A percentile compares a stretch with the other conserved stretches of the same genome.
Evolutionary conservation across 1,140 invertebrate species (phyloP).

Genomic region (Subanguina moxae): DNA sequence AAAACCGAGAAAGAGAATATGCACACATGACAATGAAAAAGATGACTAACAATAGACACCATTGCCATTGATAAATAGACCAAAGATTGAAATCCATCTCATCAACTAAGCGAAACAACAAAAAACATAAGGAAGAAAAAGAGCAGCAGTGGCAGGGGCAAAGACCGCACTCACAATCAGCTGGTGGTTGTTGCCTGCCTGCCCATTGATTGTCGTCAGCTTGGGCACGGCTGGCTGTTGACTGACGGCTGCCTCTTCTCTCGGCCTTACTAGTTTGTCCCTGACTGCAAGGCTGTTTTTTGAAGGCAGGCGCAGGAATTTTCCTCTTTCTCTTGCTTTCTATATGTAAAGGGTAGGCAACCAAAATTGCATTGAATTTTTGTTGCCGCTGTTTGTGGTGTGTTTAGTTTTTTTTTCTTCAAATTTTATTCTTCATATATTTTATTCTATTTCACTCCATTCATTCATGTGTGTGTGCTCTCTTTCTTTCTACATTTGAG

Average conservation of each 20-base stretch:
- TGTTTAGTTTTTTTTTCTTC: background rate
- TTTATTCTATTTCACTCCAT: background rate
- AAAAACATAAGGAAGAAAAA: background rate
- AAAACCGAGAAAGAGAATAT: too few relatives aligned
- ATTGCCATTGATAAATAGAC: background rate
- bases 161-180: background rate
- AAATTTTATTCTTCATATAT: conserved; percentile 9
- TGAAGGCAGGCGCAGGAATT: conserved; percentile 2
- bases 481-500: too few relatives aligned
- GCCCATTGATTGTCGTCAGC: background rate
- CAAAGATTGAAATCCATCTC: conserved; percentile 6
- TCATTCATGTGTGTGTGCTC: background rate
- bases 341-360: too few relatives aligned
- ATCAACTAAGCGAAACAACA: background rate
- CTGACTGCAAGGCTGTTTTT: background rate
- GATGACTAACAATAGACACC: too few relatives aligned
- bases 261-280: background rate
- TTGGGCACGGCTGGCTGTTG: too few relatives aligned
- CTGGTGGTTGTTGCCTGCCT: background rate
- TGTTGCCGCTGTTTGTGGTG: background rate
- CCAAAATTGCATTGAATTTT: too few relatives aligned
- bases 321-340: too few relatives aligned
- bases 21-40: too few relatives aligned
- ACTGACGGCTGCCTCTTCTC: background rate
- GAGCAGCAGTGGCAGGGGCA: background rate